Conservation (phyloP, 2,113 vertebrate genomes). For the Progne subis region DNA sequence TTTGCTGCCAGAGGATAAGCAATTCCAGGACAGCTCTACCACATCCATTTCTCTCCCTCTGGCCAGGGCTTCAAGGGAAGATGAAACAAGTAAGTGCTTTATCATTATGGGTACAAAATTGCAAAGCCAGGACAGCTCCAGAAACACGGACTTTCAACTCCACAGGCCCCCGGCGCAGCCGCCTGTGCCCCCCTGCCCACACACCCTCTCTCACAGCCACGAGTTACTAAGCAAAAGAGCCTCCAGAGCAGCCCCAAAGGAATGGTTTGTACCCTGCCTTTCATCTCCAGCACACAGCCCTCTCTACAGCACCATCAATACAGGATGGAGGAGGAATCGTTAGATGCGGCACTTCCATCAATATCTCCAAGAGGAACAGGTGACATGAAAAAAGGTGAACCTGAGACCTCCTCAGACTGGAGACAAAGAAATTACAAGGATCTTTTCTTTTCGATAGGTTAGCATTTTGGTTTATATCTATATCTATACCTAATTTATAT, state of each 20-base stretch:
- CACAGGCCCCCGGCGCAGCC: rapidly evolving
- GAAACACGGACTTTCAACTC: neutral
- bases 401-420: slow-evolving; percentile 7
- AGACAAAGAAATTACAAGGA: slow-evolving; percentile 58
- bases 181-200: neutral
- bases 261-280: neutral
- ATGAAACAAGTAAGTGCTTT: neutral
- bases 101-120: neutral
- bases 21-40: neutral
- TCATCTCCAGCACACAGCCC: neutral
- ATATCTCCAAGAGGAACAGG: slow-evolving; percentile 43
- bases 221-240: neutral
- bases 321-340: slow-evolving; percentile 34
- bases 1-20: neutral
- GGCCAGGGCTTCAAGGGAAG: neutral
- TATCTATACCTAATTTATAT: slow-evolving; percentile 36
- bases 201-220: neutral
- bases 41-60: neutral
- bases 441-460: slow-evolving; percentile 15
- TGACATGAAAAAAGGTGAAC: slow-evolving; percentile 44
- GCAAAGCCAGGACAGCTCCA: neutral
- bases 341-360: slow-evolving; percentile 51
- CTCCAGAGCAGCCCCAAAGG: neutral
- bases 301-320: slow-evolving; percentile 48
- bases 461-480: slow-evolving; percentile 36